Evolutionary conservation across 1,140 invertebrate species (phyloP).

Genomic region (Telenomus remus): DNA sequence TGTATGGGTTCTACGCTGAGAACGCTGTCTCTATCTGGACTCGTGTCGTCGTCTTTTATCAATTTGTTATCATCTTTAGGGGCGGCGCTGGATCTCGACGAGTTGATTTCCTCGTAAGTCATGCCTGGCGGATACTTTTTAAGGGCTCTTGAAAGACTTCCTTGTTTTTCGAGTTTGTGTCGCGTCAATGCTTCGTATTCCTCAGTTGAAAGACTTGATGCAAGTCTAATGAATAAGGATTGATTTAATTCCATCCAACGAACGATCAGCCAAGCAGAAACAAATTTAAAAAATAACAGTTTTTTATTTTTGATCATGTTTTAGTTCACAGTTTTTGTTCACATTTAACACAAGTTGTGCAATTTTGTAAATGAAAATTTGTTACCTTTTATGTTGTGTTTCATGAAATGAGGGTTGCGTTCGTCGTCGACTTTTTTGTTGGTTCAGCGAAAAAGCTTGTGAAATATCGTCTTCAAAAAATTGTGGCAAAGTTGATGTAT

Average conservation of each 20-base stretch:
- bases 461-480: conserved; percentile 35
- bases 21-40: conserved; percentile 68
- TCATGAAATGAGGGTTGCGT: conserved; percentile 18
- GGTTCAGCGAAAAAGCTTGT: conserved; percentile 22
- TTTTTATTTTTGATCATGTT: too few species aligned
- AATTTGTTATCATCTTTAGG: conserved; percentile 54
- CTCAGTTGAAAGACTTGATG: conserved; percentile 68
- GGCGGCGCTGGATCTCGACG: conserved; percentile 61
- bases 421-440: conserved; percentile 58
- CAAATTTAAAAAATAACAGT: not conserved
- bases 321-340: too few species aligned
- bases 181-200: conserved; percentile 74
- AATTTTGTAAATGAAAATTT: too few species aligned
- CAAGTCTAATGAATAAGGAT: conserved; percentile 51
- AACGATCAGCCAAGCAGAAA: not conserved
- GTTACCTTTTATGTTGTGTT: too few species aligned
- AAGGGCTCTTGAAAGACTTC: conserved; percentile 56
- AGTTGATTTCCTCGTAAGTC: conserved; percentile 74
- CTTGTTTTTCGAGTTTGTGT: conserved; percentile 72
- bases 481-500: conserved; percentile 64
- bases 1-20: conserved; percentile 72
- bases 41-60: conserved; percentile 62
- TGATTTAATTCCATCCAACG: conserved; percentile 4
- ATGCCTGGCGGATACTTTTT: conserved; percentile 70
- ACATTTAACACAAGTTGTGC: too few species aligned